Percentiles rank a stretch among this genome's conserved stretches.
Conservation (phyloP, 2,797 vertebrate species). For the Ptychobarbus kaznakovi region DNA sequence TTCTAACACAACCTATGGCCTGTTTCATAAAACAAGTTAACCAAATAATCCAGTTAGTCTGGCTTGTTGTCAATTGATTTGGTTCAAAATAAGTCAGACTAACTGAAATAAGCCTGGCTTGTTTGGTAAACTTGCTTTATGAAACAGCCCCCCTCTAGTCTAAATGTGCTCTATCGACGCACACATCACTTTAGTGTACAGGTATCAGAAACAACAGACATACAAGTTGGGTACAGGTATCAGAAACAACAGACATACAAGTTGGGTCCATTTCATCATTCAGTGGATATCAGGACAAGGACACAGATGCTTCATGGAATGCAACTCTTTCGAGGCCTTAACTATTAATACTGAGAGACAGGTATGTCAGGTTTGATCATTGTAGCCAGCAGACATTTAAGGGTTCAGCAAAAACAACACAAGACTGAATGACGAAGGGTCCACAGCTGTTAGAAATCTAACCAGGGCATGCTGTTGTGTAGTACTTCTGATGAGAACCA, state of each 20-base stretch:
- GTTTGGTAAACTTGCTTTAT: too few species aligned
- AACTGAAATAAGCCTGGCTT: too few species aligned
- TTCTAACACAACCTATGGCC: background rate
- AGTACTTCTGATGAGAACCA: background rate
- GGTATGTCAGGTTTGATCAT: constrained; percentile 51
- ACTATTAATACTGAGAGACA: constrained; percentile 49
- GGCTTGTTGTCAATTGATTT: too few species aligned
- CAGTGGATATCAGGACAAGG: background rate
- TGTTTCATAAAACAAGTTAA: too few species aligned
- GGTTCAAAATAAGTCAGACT: too few species aligned
- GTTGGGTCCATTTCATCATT: background rate
- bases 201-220: too few species aligned
- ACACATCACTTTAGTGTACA: background rate
- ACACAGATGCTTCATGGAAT: background rate
- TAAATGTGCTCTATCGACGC: background rate
- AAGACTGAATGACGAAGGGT: constrained; percentile 33
- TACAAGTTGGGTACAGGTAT: too few species aligned
- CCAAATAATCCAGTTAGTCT: too few species aligned
- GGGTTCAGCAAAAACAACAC: constrained; percentile 44
- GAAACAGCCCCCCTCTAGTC: background rate
- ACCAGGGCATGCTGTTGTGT: background rate
- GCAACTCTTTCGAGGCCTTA: constrained; percentile 25
- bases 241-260: constrained; percentile 5
- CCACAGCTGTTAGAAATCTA: constrained; percentile 26
- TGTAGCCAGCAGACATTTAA: constrained; percentile 30